Base-by-base conservation (phyloP, 2,113 vertebrate genomes). In the Pterocles burchelli region DNA sequence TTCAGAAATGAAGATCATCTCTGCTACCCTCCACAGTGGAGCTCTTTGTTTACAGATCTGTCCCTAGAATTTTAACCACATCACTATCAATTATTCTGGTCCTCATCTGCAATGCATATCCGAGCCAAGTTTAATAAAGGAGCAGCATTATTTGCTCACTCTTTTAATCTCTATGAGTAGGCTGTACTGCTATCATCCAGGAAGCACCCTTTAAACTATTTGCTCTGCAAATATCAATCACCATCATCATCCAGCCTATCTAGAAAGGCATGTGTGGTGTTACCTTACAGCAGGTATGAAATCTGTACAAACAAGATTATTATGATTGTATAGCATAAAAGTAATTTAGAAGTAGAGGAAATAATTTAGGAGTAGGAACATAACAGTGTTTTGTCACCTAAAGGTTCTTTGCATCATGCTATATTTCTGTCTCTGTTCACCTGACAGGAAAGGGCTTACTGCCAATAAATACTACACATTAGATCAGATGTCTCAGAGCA, bases 361-460 rank as follows among this genome's bases (percentile, higher is more conserved):
- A 31, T 66, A 85, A 65, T 46, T 68, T 25, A 88, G 57, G 81
- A 93, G 36, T 19, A 71, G 55, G 46, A 93, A 55, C 22, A 57
- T 4, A 61, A n/a, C 1, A 0, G 52, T 72, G 22, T 73, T 92
- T 48, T 92, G 59, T 71, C 36, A 90, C 55, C 38, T 84, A 73
- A 66, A 96, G 55, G 22, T 86, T 62, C 49, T 89, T 83, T 77
- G 71, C 55, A 75, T 72, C 19, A 11, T 66, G 28, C 1, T 72
- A 4, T 38, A 77, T 68, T 90, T 88, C 62, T 62, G 26, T 70
- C 41, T 52, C 22, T 22, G 62, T 67, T 88, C 88, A 74, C 63
- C 89, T 93, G 78, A 83, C 78, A 88, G 82, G 65, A 93, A 88
- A 34, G 29, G 77, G 95, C 55, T 88, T 43, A n/a, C 68, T 84